Percentiles rank a stretch among this genome's conserved stretches.
phyloP scores from a whole-genome alignment of 2,797 vertebrate genomes.

The Cyclura pinguis region DNA sequence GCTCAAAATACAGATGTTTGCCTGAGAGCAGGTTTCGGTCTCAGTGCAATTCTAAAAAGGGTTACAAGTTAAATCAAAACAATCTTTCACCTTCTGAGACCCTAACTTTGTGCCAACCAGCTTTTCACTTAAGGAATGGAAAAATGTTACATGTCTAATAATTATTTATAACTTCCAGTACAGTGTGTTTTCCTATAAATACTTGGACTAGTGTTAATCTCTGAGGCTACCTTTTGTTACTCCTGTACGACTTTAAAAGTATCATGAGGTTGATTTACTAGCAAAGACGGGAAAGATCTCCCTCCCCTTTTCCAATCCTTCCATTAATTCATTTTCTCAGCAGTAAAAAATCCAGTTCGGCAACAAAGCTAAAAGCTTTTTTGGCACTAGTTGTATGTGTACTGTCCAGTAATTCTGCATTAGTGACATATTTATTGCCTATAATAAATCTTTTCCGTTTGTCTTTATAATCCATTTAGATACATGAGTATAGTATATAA shows the following conservation, averaged over 20 bases:
- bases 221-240: slow-evolving; percentile 71
- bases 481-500: slow-evolving; percentile 77
- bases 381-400: slow-evolving; percentile 83
- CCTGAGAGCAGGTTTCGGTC: slow-evolving; percentile 52
- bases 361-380: slow-evolving; percentile 90
- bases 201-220: slow-evolving; percentile 80
- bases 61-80: slow-evolving; percentile 45
- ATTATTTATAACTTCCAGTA: slow-evolving; percentile 80
- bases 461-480: slow-evolving; percentile 85
- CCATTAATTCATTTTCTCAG: slow-evolving; percentile 89
- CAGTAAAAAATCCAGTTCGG: slow-evolving; percentile 86
- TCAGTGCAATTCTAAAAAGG: slow-evolving; percentile 52
- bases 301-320: slow-evolving; percentile 76
- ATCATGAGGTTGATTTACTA: slow-evolving; percentile 83
- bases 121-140: slow-evolving; percentile 67
- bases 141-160: slow-evolving; percentile 71
- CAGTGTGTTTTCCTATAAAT: slow-evolving; percentile 77
- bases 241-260: slow-evolving; percentile 79
- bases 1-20: slow-evolving; percentile 50
- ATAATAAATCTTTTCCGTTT: slow-evolving; percentile 84
- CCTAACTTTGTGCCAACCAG: slow-evolving; percentile 58
- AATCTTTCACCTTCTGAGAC: slow-evolving; percentile 44
- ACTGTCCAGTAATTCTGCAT: slow-evolving; percentile 86
- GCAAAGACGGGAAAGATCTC: slow-evolving; percentile 77
- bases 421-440: slow-evolving; percentile 86